These are phyloP conservation scores for Cyphomyrus discorhynchus DNA, from an alignment of 2,113 vertebrate genomes.

Conservation along the genomic window DNA sequence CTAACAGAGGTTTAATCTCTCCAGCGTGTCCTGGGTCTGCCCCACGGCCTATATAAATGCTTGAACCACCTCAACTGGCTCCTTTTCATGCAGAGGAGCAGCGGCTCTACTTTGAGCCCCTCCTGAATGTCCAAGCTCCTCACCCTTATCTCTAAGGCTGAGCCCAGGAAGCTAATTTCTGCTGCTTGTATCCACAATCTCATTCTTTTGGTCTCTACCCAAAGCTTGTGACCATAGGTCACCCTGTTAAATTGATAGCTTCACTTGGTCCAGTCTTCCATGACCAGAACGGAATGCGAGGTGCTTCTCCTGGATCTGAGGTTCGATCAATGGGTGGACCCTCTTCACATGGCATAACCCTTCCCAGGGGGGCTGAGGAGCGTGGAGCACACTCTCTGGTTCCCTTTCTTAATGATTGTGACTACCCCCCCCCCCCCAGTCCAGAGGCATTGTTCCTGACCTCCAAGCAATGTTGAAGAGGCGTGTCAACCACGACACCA, in stretches of 20 bases:
- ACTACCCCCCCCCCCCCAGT: background rate
- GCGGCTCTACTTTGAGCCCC: background rate
- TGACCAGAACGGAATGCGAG: background rate
- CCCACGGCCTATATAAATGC: background rate
- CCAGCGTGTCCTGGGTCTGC: background rate
- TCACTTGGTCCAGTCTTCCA: background rate
- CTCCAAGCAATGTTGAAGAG: no score
- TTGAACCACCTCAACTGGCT: background rate
- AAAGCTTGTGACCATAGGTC: background rate
- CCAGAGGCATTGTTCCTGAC: background rate
- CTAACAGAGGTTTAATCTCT: background rate
- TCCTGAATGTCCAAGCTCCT: background rate
- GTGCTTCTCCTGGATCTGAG: background rate
- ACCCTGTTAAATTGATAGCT: background rate
- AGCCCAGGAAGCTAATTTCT: background rate
- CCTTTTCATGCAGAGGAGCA: background rate
- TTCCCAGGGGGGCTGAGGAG: background rate
- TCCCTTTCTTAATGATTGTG: no score
- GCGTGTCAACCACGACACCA: background rate
- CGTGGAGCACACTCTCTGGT: background rate
- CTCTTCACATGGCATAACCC: background rate
- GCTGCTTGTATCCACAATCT: background rate
- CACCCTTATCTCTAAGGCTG: background rate
- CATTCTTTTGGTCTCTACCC: background rate
- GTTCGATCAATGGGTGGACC: background rate